phyloP scores from a whole-genome alignment of 30 jellyfish, hydroid and myxozoan genomes.

The Turritopsis dohrnii region DNA sequence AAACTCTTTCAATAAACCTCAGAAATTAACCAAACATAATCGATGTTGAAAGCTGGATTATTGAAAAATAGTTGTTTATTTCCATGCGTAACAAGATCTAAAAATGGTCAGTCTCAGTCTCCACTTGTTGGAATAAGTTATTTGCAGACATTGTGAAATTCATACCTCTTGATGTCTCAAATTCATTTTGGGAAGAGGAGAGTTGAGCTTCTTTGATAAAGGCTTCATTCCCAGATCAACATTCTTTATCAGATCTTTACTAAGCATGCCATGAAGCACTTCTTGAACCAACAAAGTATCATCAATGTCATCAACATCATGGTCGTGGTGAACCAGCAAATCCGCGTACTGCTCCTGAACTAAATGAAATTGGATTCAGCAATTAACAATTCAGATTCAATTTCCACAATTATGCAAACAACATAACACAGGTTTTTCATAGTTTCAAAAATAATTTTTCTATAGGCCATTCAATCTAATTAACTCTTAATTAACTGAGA shows the following conservation, averaged over 20 bases:
- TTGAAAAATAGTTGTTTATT: too few species aligned
- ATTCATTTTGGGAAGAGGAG: slow-evolving; percentile 67
- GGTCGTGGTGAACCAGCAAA: neutral
- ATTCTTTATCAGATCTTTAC: neutral
- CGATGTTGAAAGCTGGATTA: too few species aligned
- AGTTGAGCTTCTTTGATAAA: slow-evolving; percentile 35
- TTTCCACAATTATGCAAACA: too few species aligned
- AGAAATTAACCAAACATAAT: too few species aligned
- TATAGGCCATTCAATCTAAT: too few species aligned
- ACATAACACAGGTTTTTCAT: too few species aligned
- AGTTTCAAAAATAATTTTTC: too few species aligned
- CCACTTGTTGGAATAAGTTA: neutral
- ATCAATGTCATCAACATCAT: neutral
- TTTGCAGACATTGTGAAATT: neutral
- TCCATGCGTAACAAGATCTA: too few species aligned
- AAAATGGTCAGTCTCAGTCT: too few species aligned
- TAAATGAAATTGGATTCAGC: neutral
- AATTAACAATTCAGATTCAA: too few species aligned
- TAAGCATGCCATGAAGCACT: slow-evolving; percentile 16
- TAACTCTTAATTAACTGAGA: too few species aligned
- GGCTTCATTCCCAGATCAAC: slow-evolving; percentile 58
- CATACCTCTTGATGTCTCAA: slow-evolving; percentile 52
- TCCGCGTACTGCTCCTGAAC: neutral
- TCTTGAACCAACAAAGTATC: slow-evolving; percentile 9
- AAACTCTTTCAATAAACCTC: too few species aligned